Base-by-base conservation (phyloP, 2,113 vertebrate genomes). In the Eurypyga helias region DNA sequence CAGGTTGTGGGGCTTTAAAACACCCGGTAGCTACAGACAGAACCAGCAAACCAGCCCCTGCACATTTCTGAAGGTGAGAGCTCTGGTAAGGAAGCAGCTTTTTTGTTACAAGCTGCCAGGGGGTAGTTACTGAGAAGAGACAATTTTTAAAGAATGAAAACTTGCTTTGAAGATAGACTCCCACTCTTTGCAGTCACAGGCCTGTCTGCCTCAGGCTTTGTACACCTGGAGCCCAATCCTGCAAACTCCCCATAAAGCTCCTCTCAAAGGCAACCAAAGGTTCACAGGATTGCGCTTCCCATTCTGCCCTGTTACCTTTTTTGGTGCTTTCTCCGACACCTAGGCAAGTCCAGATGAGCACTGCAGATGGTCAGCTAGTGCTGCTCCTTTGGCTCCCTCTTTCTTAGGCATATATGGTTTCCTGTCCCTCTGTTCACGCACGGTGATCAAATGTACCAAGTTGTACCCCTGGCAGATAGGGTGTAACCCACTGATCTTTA, bases 121-220 rank as follows among this genome's bases (percentile, higher is more conserved):
- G 90, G 73, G 69, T 48, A 84, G 87, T 65, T 96, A 65, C 55
- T 51, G 52, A 72, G 52, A 83, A 87, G 66, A 97, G 41, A 62
- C 49, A 73, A 85, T 90, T 94, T 91, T 87, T 70, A 19, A 97
- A 86, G 77, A 83, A 89, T 80, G 65, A 92, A 89, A 95, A 79
- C 17, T 80, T 51, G 2, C 88, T 96, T 96, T 98, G 97, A 97
- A 97, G 84, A 49, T 52, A 89, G 73, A 64, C 81, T 94, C 83
- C 54, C 58, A 73, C 78, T 66, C 91, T 28, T 2, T 38, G 81
- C 80, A 94, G 38, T 61, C 83, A 31, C 55, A 80, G 77, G 76
- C 38, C 65, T 76, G 55, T 2, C 25, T 54, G 81, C 97, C 93
- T 89, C 81, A 38, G 89, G 91, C 87, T 91, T 83, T 85, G 70